A percentile compares a stretch with the other conserved stretches of the same genome.
phyloP scores from a whole-genome alignment of 2,888 invertebrate species.

The Acanthococcus lagerstroemiae region DNA sequence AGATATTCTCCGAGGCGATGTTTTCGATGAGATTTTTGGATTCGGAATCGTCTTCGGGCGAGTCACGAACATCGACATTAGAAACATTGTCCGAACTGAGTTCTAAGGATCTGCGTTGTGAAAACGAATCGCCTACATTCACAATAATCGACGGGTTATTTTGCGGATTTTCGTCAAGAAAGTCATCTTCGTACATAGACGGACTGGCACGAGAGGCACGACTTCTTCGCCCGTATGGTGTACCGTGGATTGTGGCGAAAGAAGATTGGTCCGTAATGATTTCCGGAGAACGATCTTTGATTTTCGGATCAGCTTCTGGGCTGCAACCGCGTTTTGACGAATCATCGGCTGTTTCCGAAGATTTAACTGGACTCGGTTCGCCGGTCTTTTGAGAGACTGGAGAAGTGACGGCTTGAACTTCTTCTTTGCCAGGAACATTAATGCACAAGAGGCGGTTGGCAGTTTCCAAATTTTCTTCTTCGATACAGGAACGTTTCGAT shows the following conservation, averaged over 20 bases:
- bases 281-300: neutral
- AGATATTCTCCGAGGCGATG: neutral
- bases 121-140: neutral
- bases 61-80: neutral
- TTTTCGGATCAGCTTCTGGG: neutral
- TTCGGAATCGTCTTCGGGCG: neutral
- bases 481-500: neutral
- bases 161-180: neutral
- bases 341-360: too few species aligned
- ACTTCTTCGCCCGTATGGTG: neutral
- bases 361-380: too few species aligned
- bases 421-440: neutral
- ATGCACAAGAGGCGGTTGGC: too few species aligned
- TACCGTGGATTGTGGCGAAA: too few species aligned
- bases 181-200: neutral
- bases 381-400: too few species aligned
- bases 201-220: neutral
- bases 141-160: neutral
- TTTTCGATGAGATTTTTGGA: neutral
- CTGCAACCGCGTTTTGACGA: too few species aligned
- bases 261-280: too few species aligned
- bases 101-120: neutral
- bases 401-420: too few species aligned
- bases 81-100: neutral
- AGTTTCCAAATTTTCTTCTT: too few species aligned